Evolutionary conservation across 2,888 invertebrate genomes (phyloP), one percentile per base, ranked within the genome.

Genomic region (Euplagia quadripunctaria): DNA sequence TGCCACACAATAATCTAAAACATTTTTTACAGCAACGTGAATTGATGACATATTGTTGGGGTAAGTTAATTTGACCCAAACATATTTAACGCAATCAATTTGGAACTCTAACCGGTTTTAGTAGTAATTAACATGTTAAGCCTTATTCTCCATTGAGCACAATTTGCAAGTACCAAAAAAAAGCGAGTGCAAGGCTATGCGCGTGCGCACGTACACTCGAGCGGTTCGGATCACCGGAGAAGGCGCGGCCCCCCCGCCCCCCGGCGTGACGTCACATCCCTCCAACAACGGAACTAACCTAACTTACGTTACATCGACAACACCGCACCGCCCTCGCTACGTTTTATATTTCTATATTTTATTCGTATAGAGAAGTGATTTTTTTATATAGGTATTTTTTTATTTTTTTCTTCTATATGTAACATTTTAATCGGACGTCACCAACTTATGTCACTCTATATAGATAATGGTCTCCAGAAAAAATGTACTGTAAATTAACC

Each of bases 371-470:
- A 93, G 90, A 92, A 92, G 87, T 92, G 90, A 89, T 89, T 90
- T 90, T 90, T 92, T 91, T 90, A 92, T 90, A 93, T 91, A 92
- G 86, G 88, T 91, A 90, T 92, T 92, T 90, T 69, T 89, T 89
- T 91, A 87, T 90, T 90, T 90, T 92, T 90, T 90, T 88, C 79
- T 89, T 90, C 89, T 93, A 63, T 74, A 92, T 91, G 89, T 93
- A 92, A 91, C 89, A 90, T 85, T 88, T 90, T 91, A 46, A 92
- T 90, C 93, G 95, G 95, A 95, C 95, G 95, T 92, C 90, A 93
- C 93, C 89, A 92, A 92, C 89, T 92, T 92, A 92, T 93, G 88
- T 89, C 90, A 88, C 89, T 86, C 88, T 91, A 92, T 91, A 88
- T 77, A 82, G 82, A 80, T 89, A 86, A 89, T 84, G 90, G 89